Conservation (phyloP, 2,113 vertebrate genomes). For the Semnornis frantzii region DNA sequence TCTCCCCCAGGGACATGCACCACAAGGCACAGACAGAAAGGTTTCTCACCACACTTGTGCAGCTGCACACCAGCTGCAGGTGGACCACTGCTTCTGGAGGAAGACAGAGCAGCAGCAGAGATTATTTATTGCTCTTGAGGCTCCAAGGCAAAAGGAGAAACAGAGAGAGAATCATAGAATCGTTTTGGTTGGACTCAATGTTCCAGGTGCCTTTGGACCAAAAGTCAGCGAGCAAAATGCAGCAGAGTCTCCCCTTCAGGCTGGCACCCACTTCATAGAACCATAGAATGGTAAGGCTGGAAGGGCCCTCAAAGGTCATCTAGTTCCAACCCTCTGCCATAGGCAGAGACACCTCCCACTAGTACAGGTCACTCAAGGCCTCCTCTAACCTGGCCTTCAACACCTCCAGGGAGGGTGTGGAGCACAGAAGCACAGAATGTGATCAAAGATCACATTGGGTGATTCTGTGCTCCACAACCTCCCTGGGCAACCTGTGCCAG, state of each 20-base stretch:
- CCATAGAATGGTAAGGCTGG: no score
- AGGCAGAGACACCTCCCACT: no score
- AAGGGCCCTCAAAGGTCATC: no score
- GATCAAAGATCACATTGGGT: no score
- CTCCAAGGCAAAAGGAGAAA: neutral
- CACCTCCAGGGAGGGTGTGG: no score
- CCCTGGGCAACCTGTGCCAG: no score
- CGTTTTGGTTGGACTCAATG: neutral
- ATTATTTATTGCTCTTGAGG: neutral
- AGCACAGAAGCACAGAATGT: no score
- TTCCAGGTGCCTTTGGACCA: neutral
- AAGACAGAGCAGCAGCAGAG: neutral
- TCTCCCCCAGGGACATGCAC: fast-evolving
- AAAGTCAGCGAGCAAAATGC: neutral
- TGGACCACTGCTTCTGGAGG: neutral
- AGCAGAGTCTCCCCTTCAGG: neutral
- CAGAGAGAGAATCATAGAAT: neutral
- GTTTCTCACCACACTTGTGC: neutral
- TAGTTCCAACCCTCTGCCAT: no score
- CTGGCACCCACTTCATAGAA: neutral
- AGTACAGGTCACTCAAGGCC: no score
- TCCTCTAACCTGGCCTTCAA: no score
- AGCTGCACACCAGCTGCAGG: neutral
- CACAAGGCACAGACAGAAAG: neutral
- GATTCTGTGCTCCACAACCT: no score